Percentiles rank a stretch among this genome's conserved stretches.
These are phyloP conservation scores for Amblyteles armatorius DNA, from an alignment of 2,888 invertebrate species.

Conservation along the genomic window DNA sequence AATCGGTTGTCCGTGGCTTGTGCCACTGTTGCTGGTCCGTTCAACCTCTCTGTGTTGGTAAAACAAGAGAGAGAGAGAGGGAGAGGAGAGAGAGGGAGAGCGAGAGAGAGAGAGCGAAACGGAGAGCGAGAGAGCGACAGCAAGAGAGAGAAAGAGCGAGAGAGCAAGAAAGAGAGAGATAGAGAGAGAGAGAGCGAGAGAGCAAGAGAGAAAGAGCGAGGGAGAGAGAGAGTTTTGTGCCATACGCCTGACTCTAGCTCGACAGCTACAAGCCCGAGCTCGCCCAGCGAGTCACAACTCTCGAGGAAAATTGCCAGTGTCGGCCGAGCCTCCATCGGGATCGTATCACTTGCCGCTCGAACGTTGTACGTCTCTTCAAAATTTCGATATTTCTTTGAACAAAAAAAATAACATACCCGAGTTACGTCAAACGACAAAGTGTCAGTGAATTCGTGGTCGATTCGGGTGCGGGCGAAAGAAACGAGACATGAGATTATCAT, in stretches of 20 bases:
- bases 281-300: constrained; percentile 61
- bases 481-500: too few relatives aligned
- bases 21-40: constrained; percentile 45
- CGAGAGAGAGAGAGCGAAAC: neutral
- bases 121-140: neutral
- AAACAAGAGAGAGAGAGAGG: neutral
- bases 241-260: constrained; percentile 39
- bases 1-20: constrained; percentile 45
- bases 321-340: constrained; percentile 65
- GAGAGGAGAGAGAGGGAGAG: constrained; percentile 10
- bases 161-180: neutral
- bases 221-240: constrained; percentile 35
- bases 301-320: constrained; percentile 68
- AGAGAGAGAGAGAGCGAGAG: neutral
- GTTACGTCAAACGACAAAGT: neutral
- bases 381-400: neutral
- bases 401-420: neutral
- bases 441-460: constrained; percentile 40
- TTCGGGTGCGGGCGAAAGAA: constrained; percentile 19
- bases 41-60: constrained; percentile 36
- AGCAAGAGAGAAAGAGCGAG: neutral
- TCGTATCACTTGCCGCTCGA: constrained; percentile 58
- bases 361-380: neutral
- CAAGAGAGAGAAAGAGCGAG: constrained; percentile 2
- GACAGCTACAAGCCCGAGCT: constrained; percentile 35